These are phyloP conservation scores for Cataglyphis cursor DNA, from an alignment of 2,888 invertebrate species.

Conservation along the genomic window DNA sequence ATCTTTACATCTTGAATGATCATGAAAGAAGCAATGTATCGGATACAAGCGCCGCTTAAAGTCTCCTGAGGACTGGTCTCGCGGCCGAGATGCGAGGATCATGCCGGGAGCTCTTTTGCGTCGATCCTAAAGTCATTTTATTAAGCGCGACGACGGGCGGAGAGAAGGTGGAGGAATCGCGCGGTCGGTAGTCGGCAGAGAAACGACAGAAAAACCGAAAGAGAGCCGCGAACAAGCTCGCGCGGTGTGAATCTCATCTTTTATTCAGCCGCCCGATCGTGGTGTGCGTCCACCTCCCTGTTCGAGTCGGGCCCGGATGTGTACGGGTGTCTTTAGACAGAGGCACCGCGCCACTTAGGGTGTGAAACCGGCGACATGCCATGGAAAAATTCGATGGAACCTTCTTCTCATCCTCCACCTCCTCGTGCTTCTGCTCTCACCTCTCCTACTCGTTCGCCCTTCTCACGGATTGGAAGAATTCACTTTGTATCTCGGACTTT, in stretches of 20 bases:
- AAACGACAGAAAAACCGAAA: constrained; percentile 79
- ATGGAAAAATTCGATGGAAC: constrained; percentile 74
- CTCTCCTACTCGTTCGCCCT: constrained; percentile 11
- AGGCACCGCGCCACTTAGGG: constrained; percentile 84
- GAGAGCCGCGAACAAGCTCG: constrained; percentile 81
- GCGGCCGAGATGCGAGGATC: constrained; percentile 32
- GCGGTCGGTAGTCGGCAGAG: constrained; percentile 61
- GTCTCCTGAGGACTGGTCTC: constrained; percentile 64
- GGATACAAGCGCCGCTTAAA: constrained; percentile 20
- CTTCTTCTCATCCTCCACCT: constrained; percentile 25
- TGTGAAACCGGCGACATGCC: constrained; percentile 83
- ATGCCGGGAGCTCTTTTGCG: constrained; percentile 66
- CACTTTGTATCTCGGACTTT: constrained; percentile 69
- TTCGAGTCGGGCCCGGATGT: constrained; percentile 62
- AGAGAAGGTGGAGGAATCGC: constrained; percentile 56
- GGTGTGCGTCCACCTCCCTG: constrained; percentile 60
- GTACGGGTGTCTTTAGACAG: constrained; percentile 74
- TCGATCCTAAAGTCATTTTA: constrained; percentile 78
- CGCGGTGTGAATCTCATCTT: constrained; percentile 85
- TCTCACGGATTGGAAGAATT: constrained; percentile 70
- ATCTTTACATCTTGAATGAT: constrained; percentile 16
- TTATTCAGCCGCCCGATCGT: constrained; percentile 78
- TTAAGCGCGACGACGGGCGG: constrained; percentile 69
- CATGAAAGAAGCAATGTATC: constrained; percentile 25
- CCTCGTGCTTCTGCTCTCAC: neutral